phyloP scores from a whole-genome alignment of 2,797 vertebrate species.

The Sebastes nivosus region DNA sequence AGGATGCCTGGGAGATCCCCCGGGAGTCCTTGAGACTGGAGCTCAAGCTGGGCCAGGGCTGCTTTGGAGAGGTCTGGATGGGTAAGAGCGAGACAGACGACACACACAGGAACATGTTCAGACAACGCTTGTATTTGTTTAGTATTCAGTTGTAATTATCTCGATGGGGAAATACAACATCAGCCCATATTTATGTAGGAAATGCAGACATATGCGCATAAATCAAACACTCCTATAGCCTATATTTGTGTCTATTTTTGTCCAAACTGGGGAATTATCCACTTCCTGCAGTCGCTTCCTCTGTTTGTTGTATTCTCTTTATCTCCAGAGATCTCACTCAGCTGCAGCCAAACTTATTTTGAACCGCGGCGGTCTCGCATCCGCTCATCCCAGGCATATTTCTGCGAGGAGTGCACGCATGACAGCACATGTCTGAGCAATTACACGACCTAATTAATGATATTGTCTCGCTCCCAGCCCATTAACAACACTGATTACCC shows the following conservation, averaged over 20 bases:
- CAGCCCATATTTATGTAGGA: neutral
- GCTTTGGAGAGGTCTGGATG: conserved; percentile 98
- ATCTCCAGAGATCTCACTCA: conserved; percentile 52
- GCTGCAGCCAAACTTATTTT: conserved; percentile 14
- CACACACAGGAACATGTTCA: neutral
- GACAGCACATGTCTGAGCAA: conserved; percentile 63
- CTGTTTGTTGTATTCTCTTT: conserved; percentile 55
- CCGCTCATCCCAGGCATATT: conserved; percentile 35
- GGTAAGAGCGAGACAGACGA: conserved; percentile 82
- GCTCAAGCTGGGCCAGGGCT: conserved; percentile 95
- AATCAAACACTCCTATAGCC: neutral
- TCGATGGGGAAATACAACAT: neutral
- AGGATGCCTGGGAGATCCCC: conserved; percentile 97
- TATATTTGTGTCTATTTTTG: conserved; percentile 50
- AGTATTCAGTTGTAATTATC: neutral
- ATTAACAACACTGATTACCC: conserved; percentile 65
- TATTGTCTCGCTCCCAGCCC: conserved; percentile 42
- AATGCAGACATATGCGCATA: neutral
- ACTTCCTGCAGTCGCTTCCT: conserved; percentile 69
- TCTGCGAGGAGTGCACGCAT: conserved; percentile 36
- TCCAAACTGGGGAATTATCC: conserved; percentile 31
- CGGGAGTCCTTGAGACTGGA: conserved; percentile 93
- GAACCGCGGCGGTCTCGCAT: neutral
- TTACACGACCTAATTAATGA: conserved; percentile 71
- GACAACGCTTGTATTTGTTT: neutral